Base-by-base conservation (phyloP, 2,797 vertebrate genomes). In the Loriculus beryllinus region DNA sequence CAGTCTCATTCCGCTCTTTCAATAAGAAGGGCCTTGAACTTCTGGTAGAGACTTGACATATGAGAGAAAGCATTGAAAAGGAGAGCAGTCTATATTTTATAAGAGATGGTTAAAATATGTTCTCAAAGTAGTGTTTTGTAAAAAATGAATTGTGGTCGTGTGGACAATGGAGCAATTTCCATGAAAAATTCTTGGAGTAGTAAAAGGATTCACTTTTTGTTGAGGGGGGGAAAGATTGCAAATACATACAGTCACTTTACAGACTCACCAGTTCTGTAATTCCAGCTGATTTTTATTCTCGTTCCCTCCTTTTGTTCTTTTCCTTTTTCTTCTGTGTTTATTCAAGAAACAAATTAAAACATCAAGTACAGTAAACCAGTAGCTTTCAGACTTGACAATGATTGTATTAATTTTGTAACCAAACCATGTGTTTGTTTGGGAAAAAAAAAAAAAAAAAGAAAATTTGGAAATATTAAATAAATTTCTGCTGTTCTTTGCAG, bases 21-120 rank as follows among this genome's bases (percentile, higher is more conserved):
- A 68, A 3, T 16, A 22, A 56, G 37, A 84, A 86, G 40, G 60
- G 40, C 93, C 95, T 92, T 95, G 92, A 91, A 84, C 85, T 94
- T 49, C 59, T 90, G 69, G 77, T 71, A 60, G 29, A 62, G 82
- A 57, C 15, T 57, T 95, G 91, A 95, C 82, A 42, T 76, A 84
- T 60, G 70, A 88, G 51, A 57, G 56, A 52, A 90, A 67, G 59
- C 80, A 63, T 0, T 48, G 86, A 60, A 86, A 88, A 91, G 25
- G 54, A 88, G 82, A 90, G 74, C 92, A 62, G 26, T 8, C 23
- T 45, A 0, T 77, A 25, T 91, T 91, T 94, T 79, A 83, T 70
- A 60, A 90, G 59, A 1, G 31, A 86, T 82, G 51, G 80, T 80
- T 90, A 78, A 86, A 96, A 91, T 39, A 56, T 88, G 21, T 82